These are phyloP conservation scores for Phallusia fumigata DNA, from an alignment of 23 tunicate species.

Conservation along the genomic window DNA sequence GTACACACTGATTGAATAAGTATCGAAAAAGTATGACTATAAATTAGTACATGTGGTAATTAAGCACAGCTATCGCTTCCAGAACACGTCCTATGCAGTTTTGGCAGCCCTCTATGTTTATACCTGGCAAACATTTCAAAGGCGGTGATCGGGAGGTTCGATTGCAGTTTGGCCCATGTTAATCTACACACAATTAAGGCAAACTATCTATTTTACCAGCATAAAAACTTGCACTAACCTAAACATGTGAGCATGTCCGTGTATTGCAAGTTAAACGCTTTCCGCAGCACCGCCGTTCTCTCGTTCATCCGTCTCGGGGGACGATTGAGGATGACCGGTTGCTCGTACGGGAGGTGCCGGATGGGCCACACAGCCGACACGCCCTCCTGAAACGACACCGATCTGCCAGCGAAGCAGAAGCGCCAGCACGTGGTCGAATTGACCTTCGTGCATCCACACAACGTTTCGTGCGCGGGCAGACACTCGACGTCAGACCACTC, in stretches of 20 bases:
- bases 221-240: background rate
- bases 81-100: too few relatives aligned
- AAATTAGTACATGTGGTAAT: too few relatives aligned
- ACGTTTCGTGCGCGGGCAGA: background rate
- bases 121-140: too few relatives aligned
- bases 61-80: too few relatives aligned
- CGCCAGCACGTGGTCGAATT: constrained; percentile 4
- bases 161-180: too few relatives aligned
- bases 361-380: background rate
- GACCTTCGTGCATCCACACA: background rate
- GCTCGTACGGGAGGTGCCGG: background rate
- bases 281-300: background rate
- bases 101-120: too few relatives aligned
- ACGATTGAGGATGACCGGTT: background rate
- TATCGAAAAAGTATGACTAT: too few relatives aligned
- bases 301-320: background rate
- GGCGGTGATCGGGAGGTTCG: too few relatives aligned
- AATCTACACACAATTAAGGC: too few relatives aligned
- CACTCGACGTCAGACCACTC: constrained; percentile 24
- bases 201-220: too few relatives aligned
- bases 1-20: too few relatives aligned
- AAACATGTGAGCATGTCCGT: background rate
- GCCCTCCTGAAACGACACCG: constrained; percentile 5
- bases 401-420: constrained; percentile 8
- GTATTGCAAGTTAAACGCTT: background rate